Evolutionary conservation across 2,888 invertebrate species (phyloP), one percentile per base, ranked within the genome.

Genomic region (Tridacna crocea): DNA sequence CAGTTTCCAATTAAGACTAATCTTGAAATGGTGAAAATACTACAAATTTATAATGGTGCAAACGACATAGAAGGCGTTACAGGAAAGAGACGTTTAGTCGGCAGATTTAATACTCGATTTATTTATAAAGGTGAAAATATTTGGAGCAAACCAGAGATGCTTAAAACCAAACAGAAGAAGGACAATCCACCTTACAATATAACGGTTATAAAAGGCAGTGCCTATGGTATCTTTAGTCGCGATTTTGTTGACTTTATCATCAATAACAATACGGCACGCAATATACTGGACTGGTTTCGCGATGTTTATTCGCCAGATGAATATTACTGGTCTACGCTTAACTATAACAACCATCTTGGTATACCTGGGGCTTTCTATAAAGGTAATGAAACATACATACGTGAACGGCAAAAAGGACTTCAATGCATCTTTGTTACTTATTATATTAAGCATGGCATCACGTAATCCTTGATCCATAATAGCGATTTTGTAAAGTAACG

Each of bases 51-150:
- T 83, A 94, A 94, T 80, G 94, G 94, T 27, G 83, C 92, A 48
- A 94, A 94, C 83, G 93, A 94, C 51, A 92, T 94, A 15, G 94
- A 94, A 85, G 93, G 94, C 0, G 88, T 94, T 11, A 91, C 90
- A 0, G 91, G 90, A 0, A 78, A 79, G 1, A 77, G 92, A 13
- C 88, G 90, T 76, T 63, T 92, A 47, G 63, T 65, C 0, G 0
- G 15, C 0, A 80, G 91, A n/a, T 90, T 82, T 73, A 70, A 77
- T 36, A 26, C 72, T 77, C 66, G 88, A 80, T 61, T 83, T 76
- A 15, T 84, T 83, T 75, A 87, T 77, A 75, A 80, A 85, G 68
- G 78, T 82, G 72, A 88, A 84, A 58, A 87, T 77, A 1, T 83
- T 46, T 19, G 47, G 1, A 55, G 65, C 12, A 88, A 83, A 75